Conservation (phyloP, 2,888 invertebrate species). For the Sialis lutaria region DNA sequence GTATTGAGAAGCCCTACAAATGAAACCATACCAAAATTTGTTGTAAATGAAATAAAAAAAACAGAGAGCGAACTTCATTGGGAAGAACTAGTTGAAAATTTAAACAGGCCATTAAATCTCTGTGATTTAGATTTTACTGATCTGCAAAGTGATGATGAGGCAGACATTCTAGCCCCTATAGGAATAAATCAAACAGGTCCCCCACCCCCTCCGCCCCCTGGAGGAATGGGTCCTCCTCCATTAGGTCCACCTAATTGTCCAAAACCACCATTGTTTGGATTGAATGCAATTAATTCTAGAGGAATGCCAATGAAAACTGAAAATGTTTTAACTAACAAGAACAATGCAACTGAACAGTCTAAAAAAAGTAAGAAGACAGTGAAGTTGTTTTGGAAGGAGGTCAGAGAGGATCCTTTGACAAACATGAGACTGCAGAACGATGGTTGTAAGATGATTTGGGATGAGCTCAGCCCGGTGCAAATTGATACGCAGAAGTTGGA, state of each 20-base stretch:
- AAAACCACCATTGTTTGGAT: conserved; percentile 31
- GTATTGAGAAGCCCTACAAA: conserved; percentile 51
- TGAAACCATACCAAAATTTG: conserved; percentile 40
- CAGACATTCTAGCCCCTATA: conserved; percentile 53
- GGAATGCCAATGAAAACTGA: conserved; percentile 8
- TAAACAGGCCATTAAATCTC: conserved; percentile 58
- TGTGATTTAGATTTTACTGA: conserved; percentile 97
- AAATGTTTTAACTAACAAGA: conserved; percentile 9
- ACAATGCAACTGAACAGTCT: conserved; percentile 28
- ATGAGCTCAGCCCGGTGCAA: conserved; percentile 64
- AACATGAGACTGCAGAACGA: conserved; percentile 29
- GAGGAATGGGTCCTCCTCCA: conserved; percentile 30
- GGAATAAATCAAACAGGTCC: conserved; percentile 48
- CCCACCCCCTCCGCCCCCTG: conserved; percentile 63
- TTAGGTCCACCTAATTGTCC: conserved; percentile 31
- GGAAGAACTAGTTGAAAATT: conserved; percentile 73
- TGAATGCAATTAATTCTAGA: conserved; percentile 13
- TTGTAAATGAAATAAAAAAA: conserved; percentile 52
- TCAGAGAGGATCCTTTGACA: conserved; percentile 58
- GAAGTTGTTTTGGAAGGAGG: conserved; percentile 96
- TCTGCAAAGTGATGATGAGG: conserved; percentile 74
- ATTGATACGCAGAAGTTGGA: conserved; percentile 88
- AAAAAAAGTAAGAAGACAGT: conserved; percentile 92
- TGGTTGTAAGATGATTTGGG: conserved; percentile 70
- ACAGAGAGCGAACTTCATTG: conserved; percentile 90